phyloP scores from a whole-genome alignment of 2,113 vertebrate species.

The Isurus oxyrinchus region DNA sequence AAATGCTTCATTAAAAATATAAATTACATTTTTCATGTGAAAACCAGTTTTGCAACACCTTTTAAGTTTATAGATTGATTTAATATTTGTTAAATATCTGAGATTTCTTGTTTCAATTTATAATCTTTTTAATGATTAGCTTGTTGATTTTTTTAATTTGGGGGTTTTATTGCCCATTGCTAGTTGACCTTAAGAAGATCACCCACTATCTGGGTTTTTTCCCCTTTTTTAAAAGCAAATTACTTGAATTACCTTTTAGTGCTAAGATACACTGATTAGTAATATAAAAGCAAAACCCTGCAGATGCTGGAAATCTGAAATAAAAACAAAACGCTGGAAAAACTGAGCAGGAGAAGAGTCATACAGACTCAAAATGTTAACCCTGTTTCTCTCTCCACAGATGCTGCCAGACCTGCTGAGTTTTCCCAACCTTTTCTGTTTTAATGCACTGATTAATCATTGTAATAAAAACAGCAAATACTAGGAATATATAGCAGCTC shows the following conservation, averaged over 20 bases:
- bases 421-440: no score
- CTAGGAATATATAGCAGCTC: background rate
- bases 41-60: background rate
- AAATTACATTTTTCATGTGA: no score
- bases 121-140: background rate
- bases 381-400: no score
- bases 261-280: background rate
- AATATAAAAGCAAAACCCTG: background rate
- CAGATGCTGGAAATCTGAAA: no score
- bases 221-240: background rate
- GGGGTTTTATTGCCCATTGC: background rate
- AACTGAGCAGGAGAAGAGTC: no score
- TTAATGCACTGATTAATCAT: background rate
- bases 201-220: no score
- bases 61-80: background rate
- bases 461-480: background rate
- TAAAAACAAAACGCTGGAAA: no score
- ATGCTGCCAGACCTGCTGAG: no score
- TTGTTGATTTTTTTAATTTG: background rate
- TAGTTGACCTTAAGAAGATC: background rate
- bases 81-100: background rate
- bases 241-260: background rate
- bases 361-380: no score
- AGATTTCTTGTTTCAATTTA: background rate
- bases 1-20: no score